Conservation (phyloP, 2,797 vertebrate species). For the Philypnodon macrostomus region DNA sequence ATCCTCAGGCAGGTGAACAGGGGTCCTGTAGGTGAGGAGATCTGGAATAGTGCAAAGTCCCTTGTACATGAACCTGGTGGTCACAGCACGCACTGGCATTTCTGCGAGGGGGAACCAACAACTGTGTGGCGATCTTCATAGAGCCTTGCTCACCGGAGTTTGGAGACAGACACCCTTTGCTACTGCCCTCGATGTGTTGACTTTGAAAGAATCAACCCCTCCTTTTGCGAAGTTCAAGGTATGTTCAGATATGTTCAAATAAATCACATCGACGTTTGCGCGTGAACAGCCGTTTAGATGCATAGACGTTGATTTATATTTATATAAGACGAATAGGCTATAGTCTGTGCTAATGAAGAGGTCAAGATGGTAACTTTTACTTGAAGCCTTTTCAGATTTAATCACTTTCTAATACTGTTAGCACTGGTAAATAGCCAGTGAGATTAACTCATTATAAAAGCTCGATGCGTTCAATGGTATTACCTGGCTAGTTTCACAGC, state of each 20-base stretch:
- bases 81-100: constrained; percentile 96
- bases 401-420: not conserved
- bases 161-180: constrained; percentile 52
- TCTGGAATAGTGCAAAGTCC: constrained; percentile 94
- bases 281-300: constrained; percentile 30
- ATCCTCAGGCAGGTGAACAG: constrained; percentile 89
- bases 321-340: not conserved
- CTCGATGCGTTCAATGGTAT: not conserved
- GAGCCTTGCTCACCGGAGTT: constrained; percentile 67
- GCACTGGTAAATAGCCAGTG: not conserved
- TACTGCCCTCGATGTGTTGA: constrained; percentile 35
- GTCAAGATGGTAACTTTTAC: constrained; percentile 38
- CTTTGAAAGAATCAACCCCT: constrained; percentile 11
- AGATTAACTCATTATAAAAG: not conserved
- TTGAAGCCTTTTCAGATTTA: constrained; percentile 3
- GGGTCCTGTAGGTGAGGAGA: constrained; percentile 88
- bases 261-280: constrained; percentile 4
- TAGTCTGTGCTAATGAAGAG: not conserved
- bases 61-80: constrained; percentile 98
- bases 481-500: not conserved
- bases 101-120: constrained; percentile 81
- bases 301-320: constrained; percentile 15
- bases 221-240: constrained; percentile 31
- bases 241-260: constrained; percentile 8
- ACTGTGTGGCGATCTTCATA: constrained; percentile 77